These are phyloP conservation scores for Butorides virescens DNA, from an alignment of 2,113 vertebrate genomes.

Conservation along the genomic window DNA sequence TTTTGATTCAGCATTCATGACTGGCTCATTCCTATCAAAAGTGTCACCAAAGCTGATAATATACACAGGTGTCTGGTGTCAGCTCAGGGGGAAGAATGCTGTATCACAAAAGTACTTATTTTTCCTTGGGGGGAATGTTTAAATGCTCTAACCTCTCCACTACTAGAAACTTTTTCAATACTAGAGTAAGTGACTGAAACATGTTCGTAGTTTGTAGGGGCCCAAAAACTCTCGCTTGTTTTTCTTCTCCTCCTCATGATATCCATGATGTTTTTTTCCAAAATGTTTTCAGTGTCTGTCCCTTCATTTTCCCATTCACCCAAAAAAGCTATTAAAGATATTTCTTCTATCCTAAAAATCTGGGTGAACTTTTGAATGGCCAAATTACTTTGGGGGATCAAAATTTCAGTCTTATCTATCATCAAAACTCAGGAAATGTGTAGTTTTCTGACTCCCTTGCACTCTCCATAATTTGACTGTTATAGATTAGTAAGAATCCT, in stretches of 20 bases:
- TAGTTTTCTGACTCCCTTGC: not conserved
- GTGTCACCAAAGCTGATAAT: not conserved
- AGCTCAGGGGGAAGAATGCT: not conserved
- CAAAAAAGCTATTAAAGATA: not conserved
- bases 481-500: not conserved
- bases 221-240: not conserved
- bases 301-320: not conserved
- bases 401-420: not conserved
- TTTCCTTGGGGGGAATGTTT: not conserved
- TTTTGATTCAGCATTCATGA: not conserved
- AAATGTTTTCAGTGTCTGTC: not conserved
- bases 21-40: not conserved
- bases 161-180: not conserved
- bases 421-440: not conserved
- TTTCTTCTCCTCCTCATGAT: not conserved
- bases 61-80: not conserved
- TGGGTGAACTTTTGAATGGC: not conserved
- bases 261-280: accelerated
- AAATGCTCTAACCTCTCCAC: not conserved
- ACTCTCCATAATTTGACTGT: not conserved
- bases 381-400: not conserved
- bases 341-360: not conserved
- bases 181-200: not conserved
- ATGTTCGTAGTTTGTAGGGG: accelerated
- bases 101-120: not conserved